Percentiles rank a stretch among this genome's conserved stretches.
These are phyloP conservation scores for Deilephila elpenor DNA, from an alignment of 2,888 invertebrate genomes.

Conservation along the genomic window DNA sequence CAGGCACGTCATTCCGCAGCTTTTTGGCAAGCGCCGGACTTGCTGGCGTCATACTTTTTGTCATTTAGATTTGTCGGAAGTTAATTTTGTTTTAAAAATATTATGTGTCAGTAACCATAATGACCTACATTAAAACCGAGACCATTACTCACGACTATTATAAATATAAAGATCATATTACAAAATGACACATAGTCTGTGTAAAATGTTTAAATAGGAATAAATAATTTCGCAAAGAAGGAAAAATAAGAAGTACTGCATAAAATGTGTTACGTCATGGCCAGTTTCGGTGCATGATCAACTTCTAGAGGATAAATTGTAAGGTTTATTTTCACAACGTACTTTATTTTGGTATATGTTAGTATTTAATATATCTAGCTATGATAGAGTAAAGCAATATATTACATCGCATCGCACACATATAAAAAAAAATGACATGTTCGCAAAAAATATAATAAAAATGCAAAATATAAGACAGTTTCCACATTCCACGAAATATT, in stretches of 20 bases:
- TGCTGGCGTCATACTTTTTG: slow-evolving; percentile 5
- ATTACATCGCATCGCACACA: too few species aligned
- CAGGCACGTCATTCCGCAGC: neutral
- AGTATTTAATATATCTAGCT: too few species aligned
- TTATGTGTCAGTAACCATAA: neutral
- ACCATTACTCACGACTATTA: neutral
- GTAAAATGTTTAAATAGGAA: neutral
- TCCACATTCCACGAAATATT: too few species aligned
- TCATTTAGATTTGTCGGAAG: slow-evolving; percentile 15
- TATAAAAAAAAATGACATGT: too few species aligned
- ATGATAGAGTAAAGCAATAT: too few species aligned
- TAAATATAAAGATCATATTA: neutral
- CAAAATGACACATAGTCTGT: neutral
- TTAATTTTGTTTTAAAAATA: slow-evolving; percentile 12
- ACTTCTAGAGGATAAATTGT: too few species aligned
- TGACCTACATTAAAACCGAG: neutral
- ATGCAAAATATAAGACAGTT: too few species aligned
- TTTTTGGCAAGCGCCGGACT: slow-evolving; percentile 9
- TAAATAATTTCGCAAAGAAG: neutral
- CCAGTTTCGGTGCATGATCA: too few species aligned
- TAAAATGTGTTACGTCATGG: neutral
- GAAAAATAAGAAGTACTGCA: neutral
- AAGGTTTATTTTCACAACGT: too few species aligned
- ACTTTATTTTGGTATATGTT: too few species aligned
- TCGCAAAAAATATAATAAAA: too few species aligned